Base-by-base conservation (phyloP, 2,888 invertebrate genomes). In the Acholoe squamosa region DNA sequence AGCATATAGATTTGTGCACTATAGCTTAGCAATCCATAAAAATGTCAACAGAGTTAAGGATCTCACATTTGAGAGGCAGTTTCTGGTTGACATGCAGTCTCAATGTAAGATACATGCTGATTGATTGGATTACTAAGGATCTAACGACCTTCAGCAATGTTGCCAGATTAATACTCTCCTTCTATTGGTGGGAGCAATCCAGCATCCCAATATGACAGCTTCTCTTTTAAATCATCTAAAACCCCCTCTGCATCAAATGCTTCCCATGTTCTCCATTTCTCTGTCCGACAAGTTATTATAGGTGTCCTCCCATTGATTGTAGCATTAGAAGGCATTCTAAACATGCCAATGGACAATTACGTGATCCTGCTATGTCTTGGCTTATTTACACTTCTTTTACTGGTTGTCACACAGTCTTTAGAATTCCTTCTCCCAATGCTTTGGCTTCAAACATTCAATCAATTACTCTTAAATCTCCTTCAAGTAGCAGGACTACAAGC, bases 101-200 rank as follows among this genome's bases (percentile, higher is more conserved):
- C 25, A 28, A 71, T 71, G 71, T 71, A 71, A 71, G 71, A 71
- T 28, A 28, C 25, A 10, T 28, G 19, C 71, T 71, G 71, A 71
- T 71, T 71, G 71, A 71, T 71, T 71, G 71, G 71, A 71, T 71
- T 71, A 71, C 71, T 71, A 25, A 71, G 71, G 14, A 25, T 71
- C 71, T 71, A 71, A 71, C 12, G 71, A 71, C 71, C 61, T 19
- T 19, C 7, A 71, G 19, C 71, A 71, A 71, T 28, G 71, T 28
- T 28, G 28, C n/a, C 71, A 71, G 71, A 71, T 28, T 71, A 25
- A 71, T 3, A 28, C 67, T 67, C 67, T n/a, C 43, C 5, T 10
- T 43, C 71, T 0, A 28, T 1, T 25, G 28, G 0, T 28, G 71
- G 71, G 7, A 71, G 71, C 28, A 25, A n/a, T 61, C 25, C 71